These are phyloP conservation scores for Margarornis squamiger DNA, from an alignment of 2,797 vertebrate genomes.

Conservation along the genomic window DNA sequence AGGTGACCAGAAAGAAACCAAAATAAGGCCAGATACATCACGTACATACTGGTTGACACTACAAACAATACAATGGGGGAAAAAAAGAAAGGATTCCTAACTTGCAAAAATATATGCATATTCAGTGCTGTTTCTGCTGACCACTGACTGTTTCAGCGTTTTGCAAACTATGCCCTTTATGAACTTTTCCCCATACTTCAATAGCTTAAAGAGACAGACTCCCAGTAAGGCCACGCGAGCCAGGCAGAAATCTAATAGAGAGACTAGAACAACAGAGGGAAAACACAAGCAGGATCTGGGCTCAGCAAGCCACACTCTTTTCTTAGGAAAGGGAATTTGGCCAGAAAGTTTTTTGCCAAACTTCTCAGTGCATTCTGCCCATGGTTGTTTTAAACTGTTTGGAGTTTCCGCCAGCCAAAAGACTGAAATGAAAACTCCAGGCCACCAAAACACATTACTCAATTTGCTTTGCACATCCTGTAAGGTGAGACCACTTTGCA, in stretches of 20 bases:
- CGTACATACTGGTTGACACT: not conserved
- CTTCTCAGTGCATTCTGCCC: not conserved
- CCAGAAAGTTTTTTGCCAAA: not conserved
- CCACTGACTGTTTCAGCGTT: not conserved
- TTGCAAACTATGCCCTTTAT: not conserved
- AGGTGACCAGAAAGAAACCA: not conserved
- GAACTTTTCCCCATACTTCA: not conserved
- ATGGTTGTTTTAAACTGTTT: not conserved
- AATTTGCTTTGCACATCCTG: not conserved
- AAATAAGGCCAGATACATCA: not conserved
- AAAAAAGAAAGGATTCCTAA: not conserved
- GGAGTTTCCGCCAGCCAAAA: not conserved
- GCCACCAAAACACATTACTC: not conserved
- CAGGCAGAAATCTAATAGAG: not conserved
- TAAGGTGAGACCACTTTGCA: not conserved
- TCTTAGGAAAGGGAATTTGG: not conserved
- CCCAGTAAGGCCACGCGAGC: not conserved
- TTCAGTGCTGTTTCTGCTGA: not conserved
- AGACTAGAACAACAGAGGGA: not conserved
- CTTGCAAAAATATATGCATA: not conserved
- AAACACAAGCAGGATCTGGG: not conserved
- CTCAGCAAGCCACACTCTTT: not conserved
- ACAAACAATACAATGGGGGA: rapidly evolving
- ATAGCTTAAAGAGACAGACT: not conserved
- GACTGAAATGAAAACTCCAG: not conserved